Evolutionary conservation across 2,888 invertebrate species (phyloP), one percentile per base, ranked within the genome.

Genomic region (Orthosia incerta): DNA sequence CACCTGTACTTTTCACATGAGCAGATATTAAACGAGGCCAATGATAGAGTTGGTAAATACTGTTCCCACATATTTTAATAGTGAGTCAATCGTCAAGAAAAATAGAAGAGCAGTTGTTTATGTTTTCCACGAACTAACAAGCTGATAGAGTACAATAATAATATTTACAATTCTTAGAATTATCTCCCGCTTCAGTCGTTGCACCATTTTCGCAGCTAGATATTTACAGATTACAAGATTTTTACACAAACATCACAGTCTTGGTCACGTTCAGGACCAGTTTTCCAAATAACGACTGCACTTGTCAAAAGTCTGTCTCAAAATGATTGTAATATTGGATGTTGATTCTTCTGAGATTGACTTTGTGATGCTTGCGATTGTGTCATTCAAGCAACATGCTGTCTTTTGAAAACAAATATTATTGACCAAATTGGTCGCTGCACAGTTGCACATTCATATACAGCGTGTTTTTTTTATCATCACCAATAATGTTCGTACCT

Each of bases 131-230:
- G 63, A 59, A 78, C 20, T 13, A 55, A 55, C 46, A 50, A 61
- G 7, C 51, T 39, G n/a, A 39, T 50, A 68, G 56, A 79, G 5
- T 31, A 57, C 18, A 46, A 31, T n/a, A 79, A 59, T 55, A 80
- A 79, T 69, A 75, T 81, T 79, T 82, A 79, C 63, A 57, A 65
- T 57, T 66, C 59, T 67, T 20, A 13, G 59, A 61, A 82, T 55
- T 45, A 81, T 68, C n/a, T 18, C 48, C 57, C 53, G 46, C 26
- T 76, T 50, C 62, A 50, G 4, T 46, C 69, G 61, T 61, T 12
- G 16, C 39, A 80, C 64, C n/a, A 64, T 74, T 57, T 61, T 62
- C 20, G 13, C 39, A 48, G 51, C 1, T 65, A 15, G 16, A 50
- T 56, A 56, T 68, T 45, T 20, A 61, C 20, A 56, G 20, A 53